Evolutionary conservation across 2,113 vertebrate species (phyloP).

Genomic region (Octodon degus): DNA sequence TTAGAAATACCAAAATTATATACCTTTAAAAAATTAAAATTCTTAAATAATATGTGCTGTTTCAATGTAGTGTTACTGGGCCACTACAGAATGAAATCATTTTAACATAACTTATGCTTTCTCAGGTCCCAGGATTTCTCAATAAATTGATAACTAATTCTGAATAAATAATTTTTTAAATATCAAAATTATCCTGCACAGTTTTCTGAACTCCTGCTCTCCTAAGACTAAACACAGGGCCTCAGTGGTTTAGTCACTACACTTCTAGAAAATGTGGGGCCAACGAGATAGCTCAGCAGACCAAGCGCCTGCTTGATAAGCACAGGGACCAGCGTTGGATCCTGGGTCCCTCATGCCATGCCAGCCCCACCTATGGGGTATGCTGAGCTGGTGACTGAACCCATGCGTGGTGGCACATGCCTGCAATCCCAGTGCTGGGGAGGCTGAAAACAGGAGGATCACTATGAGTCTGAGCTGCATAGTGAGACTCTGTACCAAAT

Average conservation of each 20-base stretch:
- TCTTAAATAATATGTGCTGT: not conserved
- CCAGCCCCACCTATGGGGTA: too few species aligned
- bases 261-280: not conserved
- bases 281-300: too few species aligned
- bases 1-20: slow-evolving; percentile 26
- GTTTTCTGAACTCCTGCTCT: not conserved
- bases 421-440: too few species aligned
- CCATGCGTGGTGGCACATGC: too few species aligned
- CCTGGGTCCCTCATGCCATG: too few species aligned
- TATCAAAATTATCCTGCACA: not conserved
- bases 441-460: too few species aligned
- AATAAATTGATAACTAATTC: slow-evolving; percentile 45
- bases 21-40: slow-evolving; percentile 26
- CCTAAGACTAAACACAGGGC: not conserved
- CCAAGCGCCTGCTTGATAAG: too few species aligned
- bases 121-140: not conserved
- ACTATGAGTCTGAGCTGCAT: too few species aligned
- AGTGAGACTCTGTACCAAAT: too few species aligned
- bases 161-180: slow-evolving; percentile 27
- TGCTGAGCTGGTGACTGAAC: too few species aligned
- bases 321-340: too few species aligned
- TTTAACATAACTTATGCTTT: not conserved
- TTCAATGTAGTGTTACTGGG: slow-evolving; percentile 13
- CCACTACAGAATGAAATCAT: not conserved
- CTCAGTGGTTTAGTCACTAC: not conserved